Evolutionary conservation across 2,797 vertebrate species (phyloP).

Genomic region (Eidolon dupreanum): DNA sequence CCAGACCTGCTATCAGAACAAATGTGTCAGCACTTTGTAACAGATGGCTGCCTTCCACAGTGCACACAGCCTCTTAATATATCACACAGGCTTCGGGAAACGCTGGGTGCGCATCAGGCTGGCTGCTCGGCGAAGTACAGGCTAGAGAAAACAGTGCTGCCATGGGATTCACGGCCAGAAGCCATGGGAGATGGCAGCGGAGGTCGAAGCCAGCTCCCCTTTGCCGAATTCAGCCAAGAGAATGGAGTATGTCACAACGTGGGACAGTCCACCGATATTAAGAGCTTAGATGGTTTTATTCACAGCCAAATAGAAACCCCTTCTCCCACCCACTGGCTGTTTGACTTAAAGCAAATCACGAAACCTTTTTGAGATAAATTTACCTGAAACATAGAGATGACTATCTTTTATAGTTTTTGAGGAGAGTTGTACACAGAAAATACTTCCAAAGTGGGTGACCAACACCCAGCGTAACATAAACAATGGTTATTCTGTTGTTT

Average conservation of each 20-base stretch:
- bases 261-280: fast-evolving
- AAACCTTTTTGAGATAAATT: background rate
- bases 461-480: background rate
- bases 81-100: conserved; percentile 26
- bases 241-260: fast-evolving
- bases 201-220: fast-evolving
- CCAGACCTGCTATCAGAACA: background rate
- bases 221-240: background rate
- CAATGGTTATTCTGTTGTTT: background rate
- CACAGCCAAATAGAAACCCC: background rate
- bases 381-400: background rate
- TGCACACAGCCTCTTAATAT: conserved; percentile 40
- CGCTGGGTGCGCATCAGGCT: background rate
- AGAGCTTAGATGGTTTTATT: background rate
- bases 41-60: conserved; percentile 67
- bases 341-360: background rate
- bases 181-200: fast-evolving
- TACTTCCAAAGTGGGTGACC: background rate
- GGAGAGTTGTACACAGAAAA: background rate
- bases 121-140: background rate
- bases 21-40: conserved; percentile 61
- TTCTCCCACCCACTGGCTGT: too few relatives aligned
- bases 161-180: background rate
- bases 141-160: background rate
- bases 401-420: background rate